Evolutionary conservation across 2,113 vertebrate species (phyloP).

Genomic region (Piliocolobus tephrosceles): DNA sequence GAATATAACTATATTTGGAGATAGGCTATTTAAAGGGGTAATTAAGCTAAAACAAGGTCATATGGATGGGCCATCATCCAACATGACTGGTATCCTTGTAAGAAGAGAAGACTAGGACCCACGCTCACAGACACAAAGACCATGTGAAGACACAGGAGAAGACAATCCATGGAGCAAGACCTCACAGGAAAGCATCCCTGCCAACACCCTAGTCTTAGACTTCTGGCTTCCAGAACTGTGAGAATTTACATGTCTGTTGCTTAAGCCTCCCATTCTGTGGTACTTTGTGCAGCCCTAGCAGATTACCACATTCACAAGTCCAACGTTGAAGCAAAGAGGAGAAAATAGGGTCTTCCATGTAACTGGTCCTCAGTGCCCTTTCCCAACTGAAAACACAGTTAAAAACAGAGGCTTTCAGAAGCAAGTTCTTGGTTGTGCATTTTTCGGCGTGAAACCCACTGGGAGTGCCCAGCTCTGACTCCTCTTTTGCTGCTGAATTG

Average conservation of each 20-base stretch:
- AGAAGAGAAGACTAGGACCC: not conserved
- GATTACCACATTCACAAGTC: not conserved
- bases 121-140: too few species aligned
- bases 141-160: not conserved
- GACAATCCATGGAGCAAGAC: not conserved
- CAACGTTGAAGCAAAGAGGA: not conserved
- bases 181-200: not conserved
- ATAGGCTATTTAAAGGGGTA: not conserved
- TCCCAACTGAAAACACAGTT: not conserved
- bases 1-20: not conserved
- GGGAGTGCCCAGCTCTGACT: rapidly evolving
- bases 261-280: not conserved
- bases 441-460: not conserved
- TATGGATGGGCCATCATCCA: not conserved
- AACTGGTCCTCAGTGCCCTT: not conserved
- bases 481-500: not conserved
- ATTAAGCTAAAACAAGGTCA: not conserved
- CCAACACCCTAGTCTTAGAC: not conserved
- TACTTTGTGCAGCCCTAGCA: not conserved
- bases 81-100: not conserved
- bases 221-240: not conserved
- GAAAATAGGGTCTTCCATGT: not conserved
- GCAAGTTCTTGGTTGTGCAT: not conserved
- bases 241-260: not conserved
- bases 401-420: not conserved